Conservation (phyloP, 2,888 invertebrate genomes). For the Crocallis elinguaria region DNA sequence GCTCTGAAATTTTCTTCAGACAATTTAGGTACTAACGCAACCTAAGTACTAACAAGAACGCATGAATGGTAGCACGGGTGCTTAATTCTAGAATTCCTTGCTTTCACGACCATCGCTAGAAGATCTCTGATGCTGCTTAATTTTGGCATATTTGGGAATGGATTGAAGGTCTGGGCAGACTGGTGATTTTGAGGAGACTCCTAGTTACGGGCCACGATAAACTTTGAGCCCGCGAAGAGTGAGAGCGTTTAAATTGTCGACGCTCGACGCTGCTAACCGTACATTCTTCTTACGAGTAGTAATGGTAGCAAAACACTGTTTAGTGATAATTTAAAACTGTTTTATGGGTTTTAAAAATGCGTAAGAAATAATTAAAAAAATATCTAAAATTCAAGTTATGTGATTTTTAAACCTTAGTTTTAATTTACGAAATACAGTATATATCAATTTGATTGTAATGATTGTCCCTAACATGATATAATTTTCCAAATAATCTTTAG, state of each 20-base stretch:
- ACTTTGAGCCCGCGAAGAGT: slow-evolving; percentile 78
- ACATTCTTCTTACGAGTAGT: slow-evolving; percentile 67
- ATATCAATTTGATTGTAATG: too few species aligned
- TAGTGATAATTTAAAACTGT: not conserved
- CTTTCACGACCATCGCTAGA: slow-evolving; percentile 48
- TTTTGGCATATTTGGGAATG: slow-evolving; percentile 37
- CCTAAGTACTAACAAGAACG: slow-evolving; percentile 70
- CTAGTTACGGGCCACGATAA: slow-evolving; percentile 79
- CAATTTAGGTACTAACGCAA: slow-evolving; percentile 53
- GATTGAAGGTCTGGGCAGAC: slow-evolving; percentile 47
- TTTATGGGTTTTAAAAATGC: not conserved
- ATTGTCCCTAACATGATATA: too few species aligned
- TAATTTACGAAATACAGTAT: too few species aligned
- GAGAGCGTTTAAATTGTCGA: slow-evolving; percentile 81
- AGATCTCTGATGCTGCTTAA: slow-evolving; percentile 40
- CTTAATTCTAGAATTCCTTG: slow-evolving; percentile 79
- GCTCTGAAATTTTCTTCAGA: slow-evolving; percentile 67
- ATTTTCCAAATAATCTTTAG: too few species aligned
- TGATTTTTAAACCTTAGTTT: too few species aligned
- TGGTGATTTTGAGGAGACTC: slow-evolving; percentile 64
- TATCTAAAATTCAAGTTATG: too few species aligned
- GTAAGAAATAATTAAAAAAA: too few species aligned
- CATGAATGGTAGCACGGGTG: slow-evolving; percentile 65
- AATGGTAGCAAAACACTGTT: slow-evolving; percentile 48
- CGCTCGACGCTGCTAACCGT: slow-evolving; percentile 73